Percentiles rank a stretch among this genome's conserved stretches.
Conservation (phyloP, 2,797 vertebrate species). For the Danio tinwini region DNA sequence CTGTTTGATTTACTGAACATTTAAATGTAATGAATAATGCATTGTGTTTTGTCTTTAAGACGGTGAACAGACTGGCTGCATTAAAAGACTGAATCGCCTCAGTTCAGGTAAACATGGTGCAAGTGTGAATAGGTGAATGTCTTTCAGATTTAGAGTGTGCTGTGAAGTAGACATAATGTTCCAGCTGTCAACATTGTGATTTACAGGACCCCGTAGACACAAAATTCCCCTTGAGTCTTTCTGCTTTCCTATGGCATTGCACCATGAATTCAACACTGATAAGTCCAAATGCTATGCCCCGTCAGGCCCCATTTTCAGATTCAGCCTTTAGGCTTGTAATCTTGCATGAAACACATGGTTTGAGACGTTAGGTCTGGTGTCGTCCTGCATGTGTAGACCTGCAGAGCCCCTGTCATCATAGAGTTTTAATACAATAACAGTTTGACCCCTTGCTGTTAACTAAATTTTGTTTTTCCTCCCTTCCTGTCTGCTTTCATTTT, state of each 20-base stretch:
- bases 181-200: constrained; percentile 29
- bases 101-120: background rate
- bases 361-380: constrained; percentile 18
- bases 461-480: constrained; percentile 12
- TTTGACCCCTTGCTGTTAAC: constrained; percentile 39
- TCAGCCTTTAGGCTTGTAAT: constrained; percentile 10
- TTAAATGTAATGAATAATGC: background rate
- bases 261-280: constrained; percentile 22
- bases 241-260: constrained; percentile 13
- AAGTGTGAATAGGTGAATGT: constrained; percentile 15
- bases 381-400: constrained; percentile 15
- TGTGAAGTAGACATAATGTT: constrained; percentile 33
- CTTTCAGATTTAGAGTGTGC: constrained; percentile 33
- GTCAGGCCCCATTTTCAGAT: background rate
- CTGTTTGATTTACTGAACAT: constrained; percentile 4
- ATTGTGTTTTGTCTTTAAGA: constrained; percentile 21
- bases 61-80: background rate
- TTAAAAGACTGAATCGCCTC: constrained; percentile 15
- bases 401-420: constrained; percentile 12
- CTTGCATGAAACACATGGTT: constrained; percentile 10
- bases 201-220: constrained; percentile 5
- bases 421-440: constrained; percentile 11
- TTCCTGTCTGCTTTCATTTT: constrained; percentile 18
- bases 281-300: constrained; percentile 4
- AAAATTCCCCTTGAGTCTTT: constrained; percentile 14